Evolutionary conservation across 2,888 invertebrate genomes (phyloP).

Genomic region (Sinodicranocentrus sp.): DNA sequence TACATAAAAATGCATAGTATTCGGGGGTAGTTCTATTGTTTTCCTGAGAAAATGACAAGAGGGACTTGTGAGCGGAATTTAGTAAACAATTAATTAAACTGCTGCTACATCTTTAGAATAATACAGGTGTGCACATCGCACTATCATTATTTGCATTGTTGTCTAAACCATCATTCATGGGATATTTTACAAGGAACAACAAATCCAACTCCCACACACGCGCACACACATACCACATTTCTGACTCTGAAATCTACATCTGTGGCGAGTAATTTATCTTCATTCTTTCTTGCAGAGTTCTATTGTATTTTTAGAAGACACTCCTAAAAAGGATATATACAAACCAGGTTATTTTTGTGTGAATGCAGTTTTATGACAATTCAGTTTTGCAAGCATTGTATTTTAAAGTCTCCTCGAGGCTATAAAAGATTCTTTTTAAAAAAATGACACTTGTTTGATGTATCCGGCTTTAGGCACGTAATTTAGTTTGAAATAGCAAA

Average conservation of each 20-base stretch:
- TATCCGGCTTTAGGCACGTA: too few relatives aligned
- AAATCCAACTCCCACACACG: conserved; percentile 1
- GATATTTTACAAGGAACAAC: neutral
- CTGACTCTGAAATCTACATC: neutral
- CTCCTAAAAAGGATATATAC: neutral
- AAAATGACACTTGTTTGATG: too few relatives aligned
- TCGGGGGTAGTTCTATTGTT: conserved; percentile 9
- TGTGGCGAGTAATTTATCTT: neutral
- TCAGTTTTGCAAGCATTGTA: too few relatives aligned
- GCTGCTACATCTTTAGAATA: neutral
- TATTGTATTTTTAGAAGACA: neutral
- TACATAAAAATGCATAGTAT: neutral
- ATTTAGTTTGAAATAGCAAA: too few relatives aligned
- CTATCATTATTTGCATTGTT: neutral
- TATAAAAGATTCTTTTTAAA: too few relatives aligned
- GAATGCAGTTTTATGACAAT: too few relatives aligned
- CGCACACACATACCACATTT: neutral
- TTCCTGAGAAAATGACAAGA: neutral
- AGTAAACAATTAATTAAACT: conserved; percentile 12
- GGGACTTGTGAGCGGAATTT: neutral
- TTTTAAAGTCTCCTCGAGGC: too few relatives aligned
- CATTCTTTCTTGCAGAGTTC: neutral
- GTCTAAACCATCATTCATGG: too few relatives aligned
- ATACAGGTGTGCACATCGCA: neutral
- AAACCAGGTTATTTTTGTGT: too few relatives aligned